These are phyloP conservation scores for Schmidtea mediterranea DNA, from an alignment of 1,140 invertebrate species.

Conservation along the genomic window DNA sequence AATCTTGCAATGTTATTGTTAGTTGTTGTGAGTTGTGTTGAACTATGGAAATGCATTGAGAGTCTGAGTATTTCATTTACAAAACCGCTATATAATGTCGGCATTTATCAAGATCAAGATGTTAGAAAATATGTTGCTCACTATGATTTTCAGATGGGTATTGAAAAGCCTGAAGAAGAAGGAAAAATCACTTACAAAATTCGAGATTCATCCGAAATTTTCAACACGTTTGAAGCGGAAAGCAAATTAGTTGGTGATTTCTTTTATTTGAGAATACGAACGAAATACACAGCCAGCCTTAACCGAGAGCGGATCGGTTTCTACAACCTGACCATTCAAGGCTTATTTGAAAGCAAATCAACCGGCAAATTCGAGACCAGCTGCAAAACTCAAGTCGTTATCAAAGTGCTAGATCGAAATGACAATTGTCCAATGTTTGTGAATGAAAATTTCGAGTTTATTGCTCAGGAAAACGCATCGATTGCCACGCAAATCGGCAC, in stretches of 20 bases:
- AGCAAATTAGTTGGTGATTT: not conserved
- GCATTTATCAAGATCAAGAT: too few relatives aligned
- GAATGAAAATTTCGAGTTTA: not conserved
- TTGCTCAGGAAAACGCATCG: not conserved
- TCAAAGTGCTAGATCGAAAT: not conserved
- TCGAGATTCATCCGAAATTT: too few relatives aligned
- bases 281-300: not conserved
- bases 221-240: not conserved
- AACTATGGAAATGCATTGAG: too few relatives aligned
- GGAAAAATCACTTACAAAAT: too few relatives aligned
- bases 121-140: too few relatives aligned
- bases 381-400: not conserved
- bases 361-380: not conserved
- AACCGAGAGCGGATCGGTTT: not conserved
- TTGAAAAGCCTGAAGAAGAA: too few relatives aligned
- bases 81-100: too few relatives aligned
- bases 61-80: too few relatives aligned
- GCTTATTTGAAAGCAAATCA: not conserved
- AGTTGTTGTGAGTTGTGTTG: too few relatives aligned
- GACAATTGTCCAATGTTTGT: slow-evolving; percentile 1
- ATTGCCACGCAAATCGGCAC: not conserved
- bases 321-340: not conserved
- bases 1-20: too few relatives aligned
- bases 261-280: not conserved
- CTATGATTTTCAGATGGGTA: too few relatives aligned